phyloP scores from a whole-genome alignment of 1,140 invertebrate genomes.

The Pinna nobilis region DNA sequence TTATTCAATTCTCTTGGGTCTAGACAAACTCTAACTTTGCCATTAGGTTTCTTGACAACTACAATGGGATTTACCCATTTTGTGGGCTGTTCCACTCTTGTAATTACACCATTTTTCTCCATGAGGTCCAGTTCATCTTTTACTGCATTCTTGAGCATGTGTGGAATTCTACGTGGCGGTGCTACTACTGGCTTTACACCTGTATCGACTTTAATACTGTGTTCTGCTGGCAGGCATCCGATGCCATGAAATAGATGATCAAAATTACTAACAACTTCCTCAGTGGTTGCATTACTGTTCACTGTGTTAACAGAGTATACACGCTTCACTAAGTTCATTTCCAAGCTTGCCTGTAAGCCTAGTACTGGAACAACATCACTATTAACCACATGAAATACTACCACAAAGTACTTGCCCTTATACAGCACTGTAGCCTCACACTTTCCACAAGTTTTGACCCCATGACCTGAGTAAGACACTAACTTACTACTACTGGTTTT shows the following conservation, averaged over 20 bases:
- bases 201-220: constrained; percentile 29
- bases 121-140: constrained; percentile 47
- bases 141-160: constrained; percentile 13
- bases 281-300: neutral
- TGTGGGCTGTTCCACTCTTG: constrained; percentile 16
- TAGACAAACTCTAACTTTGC: constrained; percentile 75
- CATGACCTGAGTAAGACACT: constrained; percentile 26
- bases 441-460: constrained; percentile 19
- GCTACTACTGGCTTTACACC: constrained; percentile 22
- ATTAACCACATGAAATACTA: constrained; percentile 11
- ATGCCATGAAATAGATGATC: constrained; percentile 34
- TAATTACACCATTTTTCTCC: neutral
- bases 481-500: constrained; percentile 5
- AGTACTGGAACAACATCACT: constrained; percentile 7
- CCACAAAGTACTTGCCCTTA: constrained; percentile 11
- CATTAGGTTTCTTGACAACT: constrained; percentile 40
- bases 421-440: neutral
- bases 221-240: constrained; percentile 30
- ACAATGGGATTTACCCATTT: constrained; percentile 42
- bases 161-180: constrained; percentile 29
- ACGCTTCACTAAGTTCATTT: constrained; percentile 15
- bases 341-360: constrained; percentile 4
- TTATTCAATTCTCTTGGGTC: constrained; percentile 76
- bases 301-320: constrained; percentile 13
- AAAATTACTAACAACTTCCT: constrained; percentile 26